Percentiles rank a stretch among this genome's conserved stretches.
phyloP scores from a whole-genome alignment of 2,113 vertebrate species.

The Varanus salvator region DNA sequence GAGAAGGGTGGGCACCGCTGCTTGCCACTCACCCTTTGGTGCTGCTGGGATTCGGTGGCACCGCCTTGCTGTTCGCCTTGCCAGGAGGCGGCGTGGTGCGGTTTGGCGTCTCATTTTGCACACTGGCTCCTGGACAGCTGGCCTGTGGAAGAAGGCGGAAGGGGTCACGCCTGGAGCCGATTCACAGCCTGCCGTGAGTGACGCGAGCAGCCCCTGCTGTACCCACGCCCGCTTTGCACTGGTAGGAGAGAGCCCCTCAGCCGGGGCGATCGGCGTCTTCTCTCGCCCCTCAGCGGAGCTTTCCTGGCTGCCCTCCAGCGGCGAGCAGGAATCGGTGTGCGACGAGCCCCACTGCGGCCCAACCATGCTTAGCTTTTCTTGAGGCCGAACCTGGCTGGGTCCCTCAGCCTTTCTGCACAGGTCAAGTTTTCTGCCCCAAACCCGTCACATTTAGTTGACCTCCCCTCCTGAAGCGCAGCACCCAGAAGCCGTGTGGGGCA shows the following conservation, averaged over 20 bases:
- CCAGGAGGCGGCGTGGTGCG: not conserved
- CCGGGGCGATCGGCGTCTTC: not conserved
- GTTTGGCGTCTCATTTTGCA: not conserved
- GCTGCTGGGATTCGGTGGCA: not conserved
- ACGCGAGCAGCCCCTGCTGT: not conserved
- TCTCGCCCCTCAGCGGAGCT: not conserved
- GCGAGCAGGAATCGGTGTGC: too few species aligned
- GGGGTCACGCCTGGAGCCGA: not conserved
- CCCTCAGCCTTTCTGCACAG: too few species aligned
- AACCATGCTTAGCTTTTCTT: too few species aligned
- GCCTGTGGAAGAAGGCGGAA: slow-evolving; percentile 16
- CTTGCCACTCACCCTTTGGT: not conserved
- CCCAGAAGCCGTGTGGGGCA: too few species aligned
- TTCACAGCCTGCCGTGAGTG: not conserved
- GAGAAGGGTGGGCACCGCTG: too few species aligned
- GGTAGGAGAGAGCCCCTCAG: not conserved
- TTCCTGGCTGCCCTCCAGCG: not conserved
- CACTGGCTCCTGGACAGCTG: not conserved
- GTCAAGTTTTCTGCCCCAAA: too few species aligned
- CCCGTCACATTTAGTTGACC: too few species aligned
- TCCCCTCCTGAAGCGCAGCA: too few species aligned
- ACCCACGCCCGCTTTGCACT: too few species aligned
- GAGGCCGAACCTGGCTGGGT: too few species aligned
- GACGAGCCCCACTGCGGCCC: too few species aligned
- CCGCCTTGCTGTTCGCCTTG: accelerated